Evolutionary conservation across 2,113 vertebrate genomes (phyloP).

Genomic region (Myiozetetes cayanensis): DNA sequence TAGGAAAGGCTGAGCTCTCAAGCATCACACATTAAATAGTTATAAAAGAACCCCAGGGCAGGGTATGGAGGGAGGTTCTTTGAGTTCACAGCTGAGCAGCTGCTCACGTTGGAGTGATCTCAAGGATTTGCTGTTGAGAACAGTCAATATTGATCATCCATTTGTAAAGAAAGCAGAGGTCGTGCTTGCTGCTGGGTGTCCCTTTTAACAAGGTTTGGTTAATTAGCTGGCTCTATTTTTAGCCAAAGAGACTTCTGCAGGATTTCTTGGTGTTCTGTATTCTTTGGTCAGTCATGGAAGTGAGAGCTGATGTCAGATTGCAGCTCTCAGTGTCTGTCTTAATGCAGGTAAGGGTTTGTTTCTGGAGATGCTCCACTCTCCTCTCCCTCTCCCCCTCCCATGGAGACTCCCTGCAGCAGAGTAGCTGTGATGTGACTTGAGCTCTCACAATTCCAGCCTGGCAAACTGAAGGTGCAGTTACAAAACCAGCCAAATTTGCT

Average conservation of each 20-base stretch:
- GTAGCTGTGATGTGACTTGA: background rate
- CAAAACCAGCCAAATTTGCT: background rate
- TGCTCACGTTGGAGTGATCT: background rate
- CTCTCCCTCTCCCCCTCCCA: background rate
- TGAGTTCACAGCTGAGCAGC: background rate
- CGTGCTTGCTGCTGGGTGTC: background rate
- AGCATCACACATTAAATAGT: background rate
- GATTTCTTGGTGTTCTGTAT: background rate
- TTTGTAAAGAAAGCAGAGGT: background rate
- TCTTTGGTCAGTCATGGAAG: background rate
- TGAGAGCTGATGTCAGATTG: background rate
- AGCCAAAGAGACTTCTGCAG: background rate
- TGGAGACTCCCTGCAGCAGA: background rate
- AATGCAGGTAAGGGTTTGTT: background rate
- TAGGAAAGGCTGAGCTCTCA: background rate
- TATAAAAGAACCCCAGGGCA: background rate
- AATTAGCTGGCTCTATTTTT: background rate
- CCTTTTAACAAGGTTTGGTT: background rate
- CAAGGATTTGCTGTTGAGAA: background rate
- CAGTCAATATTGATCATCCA: background rate
- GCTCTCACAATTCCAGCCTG: background rate
- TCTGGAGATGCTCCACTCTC: background rate
- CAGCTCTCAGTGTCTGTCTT: background rate
- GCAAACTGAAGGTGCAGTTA: background rate
- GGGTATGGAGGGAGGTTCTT: background rate